Conservation (phyloP, 2,797 vertebrate species). For the Sphenodon punctatus region DNA sequence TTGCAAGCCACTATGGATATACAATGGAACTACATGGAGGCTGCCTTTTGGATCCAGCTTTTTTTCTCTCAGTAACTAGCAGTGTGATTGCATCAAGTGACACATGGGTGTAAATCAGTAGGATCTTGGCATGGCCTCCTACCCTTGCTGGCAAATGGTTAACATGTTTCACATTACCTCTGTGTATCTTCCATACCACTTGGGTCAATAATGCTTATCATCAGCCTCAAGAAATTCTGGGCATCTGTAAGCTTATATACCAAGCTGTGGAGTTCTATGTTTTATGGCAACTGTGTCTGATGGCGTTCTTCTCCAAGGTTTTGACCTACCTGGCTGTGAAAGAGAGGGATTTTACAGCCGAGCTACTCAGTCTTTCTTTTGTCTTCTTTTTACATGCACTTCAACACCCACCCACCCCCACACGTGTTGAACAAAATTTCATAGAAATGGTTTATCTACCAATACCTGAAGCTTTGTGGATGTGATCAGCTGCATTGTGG, state of each 20-base stretch:
- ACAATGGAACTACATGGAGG: background rate
- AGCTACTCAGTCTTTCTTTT: background rate
- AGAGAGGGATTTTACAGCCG: background rate
- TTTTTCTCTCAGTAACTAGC: background rate
- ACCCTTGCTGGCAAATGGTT: background rate
- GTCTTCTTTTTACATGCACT: background rate
- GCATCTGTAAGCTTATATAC: background rate
- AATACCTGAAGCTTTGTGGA: accelerated
- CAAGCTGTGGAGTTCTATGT: background rate
- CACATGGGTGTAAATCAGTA: background rate
- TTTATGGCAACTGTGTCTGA: background rate
- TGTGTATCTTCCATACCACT: background rate
- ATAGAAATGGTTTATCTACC: background rate
- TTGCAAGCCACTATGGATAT: background rate
- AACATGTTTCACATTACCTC: background rate
- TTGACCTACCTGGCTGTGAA: background rate
- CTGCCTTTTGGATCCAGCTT: background rate
- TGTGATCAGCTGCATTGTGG: background rate
- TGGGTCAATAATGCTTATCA: background rate
- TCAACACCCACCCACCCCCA: background rate
- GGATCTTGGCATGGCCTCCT: conserved; percentile 6
- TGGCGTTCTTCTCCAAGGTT: background rate
- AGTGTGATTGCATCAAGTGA: background rate
- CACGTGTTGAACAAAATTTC: background rate
- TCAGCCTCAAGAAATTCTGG: conserved; percentile 38